Conservation (phyloP, 2,888 invertebrate species). For the Lasiommata megera region DNA sequence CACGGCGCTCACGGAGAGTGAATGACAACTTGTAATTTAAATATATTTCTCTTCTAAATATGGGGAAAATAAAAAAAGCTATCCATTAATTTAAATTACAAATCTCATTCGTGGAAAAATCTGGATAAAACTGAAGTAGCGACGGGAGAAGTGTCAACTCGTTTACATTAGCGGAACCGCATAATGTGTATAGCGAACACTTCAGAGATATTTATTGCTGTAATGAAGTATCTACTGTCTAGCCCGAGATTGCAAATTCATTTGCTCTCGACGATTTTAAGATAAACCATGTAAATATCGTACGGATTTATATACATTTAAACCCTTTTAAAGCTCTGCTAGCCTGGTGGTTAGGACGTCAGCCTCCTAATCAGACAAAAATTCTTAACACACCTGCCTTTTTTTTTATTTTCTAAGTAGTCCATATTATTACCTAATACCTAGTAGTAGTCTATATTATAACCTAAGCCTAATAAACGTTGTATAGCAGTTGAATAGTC, state of each 20-base stretch:
- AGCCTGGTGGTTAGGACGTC: too few relatives aligned
- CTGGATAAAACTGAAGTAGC: slow-evolving; percentile 28
- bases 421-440: too few relatives aligned
- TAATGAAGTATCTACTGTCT: slow-evolving; percentile 17
- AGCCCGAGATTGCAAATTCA: slow-evolving; percentile 5
- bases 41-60: slow-evolving; percentile 13
- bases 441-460: too few relatives aligned
- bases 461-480: too few relatives aligned
- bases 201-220: slow-evolving; percentile 28
- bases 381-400: too few relatives aligned
- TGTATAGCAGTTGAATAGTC: too few relatives aligned
- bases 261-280: neutral
- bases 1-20: neutral
- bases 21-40: slow-evolving; percentile 11
- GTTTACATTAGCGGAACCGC: slow-evolving; percentile 29
- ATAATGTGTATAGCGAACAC: slow-evolving; percentile 30
- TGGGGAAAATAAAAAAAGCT: slow-evolving; percentile 18
- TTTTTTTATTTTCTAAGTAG: too few relatives aligned
- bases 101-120: slow-evolving; percentile 25
- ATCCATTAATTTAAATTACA: slow-evolving; percentile 33
- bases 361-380: too few relatives aligned
- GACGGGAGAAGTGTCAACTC: slow-evolving; percentile 29
- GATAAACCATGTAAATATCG: too few relatives aligned
- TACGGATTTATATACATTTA: too few relatives aligned
- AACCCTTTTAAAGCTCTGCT: too few relatives aligned